These are phyloP conservation scores for Phrynocephalus versicolor DNA, from an alignment of 2,113 vertebrate genomes.

Conservation along the genomic window DNA sequence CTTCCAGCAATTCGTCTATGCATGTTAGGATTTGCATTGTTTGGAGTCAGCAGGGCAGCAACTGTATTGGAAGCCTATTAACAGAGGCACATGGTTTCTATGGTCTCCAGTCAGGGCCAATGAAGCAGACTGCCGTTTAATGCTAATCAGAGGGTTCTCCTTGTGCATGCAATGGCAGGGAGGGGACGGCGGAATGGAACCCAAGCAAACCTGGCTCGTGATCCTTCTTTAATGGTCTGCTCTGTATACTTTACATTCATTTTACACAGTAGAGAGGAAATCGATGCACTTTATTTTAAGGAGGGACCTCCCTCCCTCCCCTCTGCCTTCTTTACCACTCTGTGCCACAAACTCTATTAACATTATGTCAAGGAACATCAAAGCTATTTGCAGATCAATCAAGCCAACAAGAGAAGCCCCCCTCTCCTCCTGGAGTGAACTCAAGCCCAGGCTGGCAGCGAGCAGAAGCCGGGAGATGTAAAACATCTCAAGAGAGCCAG, in stretches of 20 bases:
- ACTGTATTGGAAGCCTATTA: not conserved
- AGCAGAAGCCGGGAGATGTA: slow-evolving; percentile 28
- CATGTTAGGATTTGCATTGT: not conserved
- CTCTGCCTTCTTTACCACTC: slow-evolving; percentile 29
- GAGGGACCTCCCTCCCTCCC: slow-evolving; percentile 2
- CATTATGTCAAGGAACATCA: slow-evolving; percentile 56
- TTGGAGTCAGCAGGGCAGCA: not conserved
- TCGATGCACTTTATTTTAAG: slow-evolving; percentile 63
- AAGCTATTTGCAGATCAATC: slow-evolving; percentile 62
- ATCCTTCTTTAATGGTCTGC: slow-evolving; percentile 15
- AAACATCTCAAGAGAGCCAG: not conserved
- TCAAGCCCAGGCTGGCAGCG: slow-evolving; percentile 30
- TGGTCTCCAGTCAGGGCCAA: slow-evolving; percentile 17
- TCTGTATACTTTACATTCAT: slow-evolving; percentile 29
- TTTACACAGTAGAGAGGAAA: slow-evolving; percentile 49
- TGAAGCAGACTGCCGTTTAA: slow-evolving; percentile 27
- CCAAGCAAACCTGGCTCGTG: slow-evolving; percentile 5
- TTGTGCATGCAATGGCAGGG: not conserved
- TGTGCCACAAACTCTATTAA: slow-evolving; percentile 55
- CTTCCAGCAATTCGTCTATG: too few relatives aligned
- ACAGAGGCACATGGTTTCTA: not conserved
- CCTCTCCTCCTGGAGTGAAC: slow-evolving; percentile 39
- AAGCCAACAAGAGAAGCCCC: slow-evolving; percentile 50
- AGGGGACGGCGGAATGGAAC: not conserved
- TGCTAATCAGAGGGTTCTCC: slow-evolving; percentile 19